Base-by-base conservation (phyloP, 64 coral and sea anemone species). In the Acropora yongei region DNA sequence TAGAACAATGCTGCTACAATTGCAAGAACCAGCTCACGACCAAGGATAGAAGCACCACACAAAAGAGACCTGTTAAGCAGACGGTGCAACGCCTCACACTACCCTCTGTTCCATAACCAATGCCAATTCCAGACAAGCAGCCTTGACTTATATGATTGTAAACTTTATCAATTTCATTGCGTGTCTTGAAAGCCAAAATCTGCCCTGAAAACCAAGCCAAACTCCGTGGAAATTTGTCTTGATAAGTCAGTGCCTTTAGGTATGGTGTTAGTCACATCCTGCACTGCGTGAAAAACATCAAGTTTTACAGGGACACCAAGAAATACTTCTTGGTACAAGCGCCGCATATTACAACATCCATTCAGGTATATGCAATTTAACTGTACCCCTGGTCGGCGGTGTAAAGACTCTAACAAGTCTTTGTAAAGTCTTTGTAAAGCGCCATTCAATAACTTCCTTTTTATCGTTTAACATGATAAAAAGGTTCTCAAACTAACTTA, bases 401-500 rank as follows among this genome's bases (percentile, higher is more conserved):
- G 73, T 69, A 80, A 78, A 95, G 71, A 90, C 89, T 41, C 63
- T 75, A 94, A 58, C 44, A 94, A 79, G 83, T 94, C 72, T 83
- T n/a, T n/a, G n/a, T n/a, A n/a, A 55, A 5, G 86, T 76, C 42
- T 74, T 73, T 58, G 87, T 90, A 39, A 94, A 58, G 44, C 72
- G 87, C 87, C 93, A 94, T 9, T 69, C 76, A 14, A 90, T 41
- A 84, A 94, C 87, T 79, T 94, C 78, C n/a, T 72, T 72, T 18
- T 89, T 68, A 76, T 90, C 87, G 63, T 94, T 90, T 30, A 94
- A 48, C 48, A 78, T 72, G 46, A 94, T 74, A 86, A 94, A 94
- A 47, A 94, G 49, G 83, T 94, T 94, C 19, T 83, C 17, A 71
- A 94, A 94, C 74, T 94, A 87, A 13, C 49, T 72, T 7, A 94